A percentile compares a stretch with the other conserved stretches of the same genome.
phyloP scores from a whole-genome alignment of 1,140 invertebrate species.

The Scaptomyza graminum region DNA sequence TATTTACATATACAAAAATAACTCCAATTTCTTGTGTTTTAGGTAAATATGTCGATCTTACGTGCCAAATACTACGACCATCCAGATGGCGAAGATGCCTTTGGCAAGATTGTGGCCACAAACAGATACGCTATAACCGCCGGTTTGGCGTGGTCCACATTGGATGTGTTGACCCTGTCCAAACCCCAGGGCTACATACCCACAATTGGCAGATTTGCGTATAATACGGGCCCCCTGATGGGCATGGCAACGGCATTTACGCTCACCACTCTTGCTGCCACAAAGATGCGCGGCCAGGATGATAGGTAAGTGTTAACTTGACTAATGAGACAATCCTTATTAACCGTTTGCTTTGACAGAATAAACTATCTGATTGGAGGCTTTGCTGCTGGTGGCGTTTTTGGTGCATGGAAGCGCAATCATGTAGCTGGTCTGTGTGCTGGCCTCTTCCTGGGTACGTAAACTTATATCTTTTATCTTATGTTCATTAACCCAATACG shows the following conservation, averaged over 20 bases:
- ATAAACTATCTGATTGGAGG: conserved; percentile 87
- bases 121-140: conserved; percentile 85
- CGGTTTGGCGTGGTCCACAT: conserved; percentile 84
- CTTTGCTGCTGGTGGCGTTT: conserved; percentile 85
- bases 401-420: conserved; percentile 85
- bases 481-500: conserved; percentile 34
- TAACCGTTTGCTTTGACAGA: conserved; percentile 46
- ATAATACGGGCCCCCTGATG: conserved; percentile 86
- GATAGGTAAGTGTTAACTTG: conserved; percentile 83
- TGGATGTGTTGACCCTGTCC: conserved; percentile 86
- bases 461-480: too few species aligned
- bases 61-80: conserved; percentile 87
- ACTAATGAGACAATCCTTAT: too few species aligned
- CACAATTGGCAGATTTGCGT: conserved; percentile 85
- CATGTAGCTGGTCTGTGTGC: conserved; percentile 62
- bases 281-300: conserved; percentile 87
- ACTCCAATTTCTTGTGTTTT: conserved; percentile 11
- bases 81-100: conserved; percentile 88
- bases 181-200: conserved; percentile 85
- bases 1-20: conserved; percentile 7
- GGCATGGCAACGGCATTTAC: conserved; percentile 88
- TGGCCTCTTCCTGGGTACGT: conserved; percentile 69
- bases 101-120: conserved; percentile 86
- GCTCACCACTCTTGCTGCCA: conserved; percentile 85
- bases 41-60: conserved; percentile 73